Percentiles rank a stretch among this genome's conserved stretches.
Conservation (phyloP, 2,888 invertebrate genomes). For the Mesorhabditis sp. region DNA sequence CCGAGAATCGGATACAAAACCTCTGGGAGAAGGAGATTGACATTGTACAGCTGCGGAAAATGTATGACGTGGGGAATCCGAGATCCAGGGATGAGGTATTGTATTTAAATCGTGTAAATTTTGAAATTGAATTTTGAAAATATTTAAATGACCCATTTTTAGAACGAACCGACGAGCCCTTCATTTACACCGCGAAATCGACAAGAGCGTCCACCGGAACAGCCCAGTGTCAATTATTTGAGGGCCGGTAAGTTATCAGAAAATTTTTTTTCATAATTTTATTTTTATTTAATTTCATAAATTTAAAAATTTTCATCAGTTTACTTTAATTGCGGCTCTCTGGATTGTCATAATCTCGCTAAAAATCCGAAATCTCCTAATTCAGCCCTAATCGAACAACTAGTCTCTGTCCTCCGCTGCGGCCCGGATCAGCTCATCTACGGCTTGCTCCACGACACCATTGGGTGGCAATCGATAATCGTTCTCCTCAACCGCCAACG, state of each 20-base stretch:
- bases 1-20: not conserved
- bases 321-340: no score
- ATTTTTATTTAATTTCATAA: no score
- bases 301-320: no score
- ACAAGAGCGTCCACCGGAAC: not conserved
- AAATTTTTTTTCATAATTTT: no score
- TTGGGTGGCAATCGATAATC: constrained; percentile 1
- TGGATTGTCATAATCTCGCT: not conserved
- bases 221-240: not conserved
- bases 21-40: not conserved
- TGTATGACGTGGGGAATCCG: not conserved
- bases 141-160: not conserved
- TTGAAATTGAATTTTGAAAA: no score
- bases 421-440: constrained; percentile 1
- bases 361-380: not conserved
- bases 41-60: not conserved
- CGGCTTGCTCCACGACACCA: not conserved
- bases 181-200: not conserved
- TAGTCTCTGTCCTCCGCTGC: not conserved
- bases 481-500: not conserved
- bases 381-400: not conserved
- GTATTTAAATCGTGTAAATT: no score
- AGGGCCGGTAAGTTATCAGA: not conserved
- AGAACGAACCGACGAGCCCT: not conserved
- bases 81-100: no score